Conservation (phyloP, 2,113 vertebrate genomes). For the Hippoglossus stenolepis region DNA sequence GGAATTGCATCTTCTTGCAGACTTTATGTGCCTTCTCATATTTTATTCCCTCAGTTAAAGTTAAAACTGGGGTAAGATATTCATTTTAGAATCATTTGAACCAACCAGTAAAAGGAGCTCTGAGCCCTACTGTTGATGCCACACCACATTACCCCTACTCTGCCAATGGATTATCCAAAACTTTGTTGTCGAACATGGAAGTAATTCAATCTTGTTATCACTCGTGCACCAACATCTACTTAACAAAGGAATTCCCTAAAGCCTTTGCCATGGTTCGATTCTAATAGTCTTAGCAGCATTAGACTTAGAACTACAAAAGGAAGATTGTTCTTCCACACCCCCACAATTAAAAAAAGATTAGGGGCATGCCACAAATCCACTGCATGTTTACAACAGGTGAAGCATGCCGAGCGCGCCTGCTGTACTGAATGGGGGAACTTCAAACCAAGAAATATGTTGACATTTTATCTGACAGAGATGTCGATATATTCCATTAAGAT, state of each 20-base stretch:
- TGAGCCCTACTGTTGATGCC: slow-evolving; percentile 26
- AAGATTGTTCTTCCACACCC: slow-evolving; percentile 65
- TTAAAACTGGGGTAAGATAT: slow-evolving; percentile 18
- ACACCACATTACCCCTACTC: slow-evolving; percentile 33
- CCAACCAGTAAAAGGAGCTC: slow-evolving; percentile 23
- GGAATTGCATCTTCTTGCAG: slow-evolving; percentile 20
- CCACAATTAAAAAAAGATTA: slow-evolving; percentile 79
- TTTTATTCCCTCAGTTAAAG: slow-evolving; percentile 25
- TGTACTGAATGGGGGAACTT: slow-evolving; percentile 29
- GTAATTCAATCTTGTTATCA: slow-evolving; percentile 76
- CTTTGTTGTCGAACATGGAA: slow-evolving; percentile 70
- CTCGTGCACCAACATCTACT: slow-evolving; percentile 69
- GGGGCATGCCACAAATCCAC: slow-evolving; percentile 60
- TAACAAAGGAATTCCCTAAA: slow-evolving; percentile 73
- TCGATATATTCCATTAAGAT: neutral
- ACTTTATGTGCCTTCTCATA: slow-evolving; percentile 35
- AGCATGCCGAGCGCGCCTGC: slow-evolving; percentile 34
- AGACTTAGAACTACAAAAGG: slow-evolving; percentile 73
- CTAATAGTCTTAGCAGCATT: slow-evolving; percentile 77
- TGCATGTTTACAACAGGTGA: slow-evolving; percentile 66
- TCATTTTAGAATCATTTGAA: slow-evolving; percentile 22
- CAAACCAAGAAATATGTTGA: slow-evolving; percentile 8
- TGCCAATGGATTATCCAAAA: slow-evolving; percentile 73
- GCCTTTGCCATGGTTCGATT: slow-evolving; percentile 73
- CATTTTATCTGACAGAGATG: slow-evolving; percentile 11